These are phyloP conservation scores for Drosophila pruinosa DNA, from an alignment of 1,140 invertebrate genomes.

Conservation along the genomic window DNA sequence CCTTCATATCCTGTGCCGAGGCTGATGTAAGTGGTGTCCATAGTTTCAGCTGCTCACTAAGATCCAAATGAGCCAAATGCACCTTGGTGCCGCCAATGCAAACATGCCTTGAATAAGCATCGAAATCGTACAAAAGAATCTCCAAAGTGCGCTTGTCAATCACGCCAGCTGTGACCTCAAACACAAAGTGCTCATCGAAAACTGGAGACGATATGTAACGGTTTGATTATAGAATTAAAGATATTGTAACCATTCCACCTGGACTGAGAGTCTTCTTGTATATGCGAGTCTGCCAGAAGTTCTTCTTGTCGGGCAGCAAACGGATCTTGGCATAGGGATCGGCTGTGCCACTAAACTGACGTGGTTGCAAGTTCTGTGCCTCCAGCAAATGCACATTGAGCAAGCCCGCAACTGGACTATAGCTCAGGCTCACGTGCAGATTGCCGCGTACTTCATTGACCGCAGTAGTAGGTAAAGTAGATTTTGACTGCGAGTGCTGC, in stretches of 20 bases:
- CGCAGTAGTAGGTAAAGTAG: constrained; percentile 40
- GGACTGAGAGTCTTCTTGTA: constrained; percentile 87
- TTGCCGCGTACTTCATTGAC: constrained; percentile 83
- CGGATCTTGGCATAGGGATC: constrained; percentile 86
- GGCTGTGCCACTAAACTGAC: constrained; percentile 85
- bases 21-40: constrained; percentile 83
- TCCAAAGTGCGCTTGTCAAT: constrained; percentile 84
- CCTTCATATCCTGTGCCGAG: constrained; percentile 82
- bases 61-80: constrained; percentile 83
- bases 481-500: constrained; percentile 75
- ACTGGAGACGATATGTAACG: too few species aligned
- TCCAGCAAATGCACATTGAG: constrained; percentile 84
- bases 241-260: constrained; percentile 60
- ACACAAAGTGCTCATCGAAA: constrained; percentile 89
- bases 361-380: constrained; percentile 85
- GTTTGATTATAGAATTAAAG: neutral
- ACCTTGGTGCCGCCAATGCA: constrained; percentile 85
- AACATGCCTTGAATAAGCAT: constrained; percentile 86
- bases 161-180: constrained; percentile 87
- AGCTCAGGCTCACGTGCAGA: constrained; percentile 83
- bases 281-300: constrained; percentile 86
- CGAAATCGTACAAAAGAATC: constrained; percentile 87
- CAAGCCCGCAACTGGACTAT: constrained; percentile 83
- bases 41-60: constrained; percentile 82
- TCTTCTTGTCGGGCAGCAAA: constrained; percentile 85